Evolutionary conservation across 2,113 vertebrate species (phyloP), one percentile per base, ranked within the genome.

Genomic region (Oostethus manadensis): DNA sequence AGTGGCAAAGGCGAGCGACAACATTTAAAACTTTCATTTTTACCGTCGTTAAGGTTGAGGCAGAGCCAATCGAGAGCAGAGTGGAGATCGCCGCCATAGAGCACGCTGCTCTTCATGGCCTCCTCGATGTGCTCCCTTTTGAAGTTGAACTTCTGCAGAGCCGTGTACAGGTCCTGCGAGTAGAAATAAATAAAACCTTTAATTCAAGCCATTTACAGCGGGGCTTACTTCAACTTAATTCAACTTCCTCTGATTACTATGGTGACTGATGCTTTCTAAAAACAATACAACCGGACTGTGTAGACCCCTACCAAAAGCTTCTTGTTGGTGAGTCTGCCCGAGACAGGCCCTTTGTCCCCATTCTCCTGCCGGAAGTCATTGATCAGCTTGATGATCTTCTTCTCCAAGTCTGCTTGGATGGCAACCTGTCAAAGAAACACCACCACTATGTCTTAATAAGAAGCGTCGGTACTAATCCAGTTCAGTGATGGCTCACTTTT

Each of bases 51-150:
- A 56, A 99, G 94, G 62, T 98, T 99, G 56, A 99, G 90, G 84
- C 96, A 99, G 51, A 99, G 93, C 97, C 97, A 99, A 23, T 99
- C 97, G 45, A 99, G 91, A 2, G 97, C 97, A 59, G 97, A 97
- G 82, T 95, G 94, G 60, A 99, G 93, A 82, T 99, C 97, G 7
- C 97, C 97, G 54, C 97, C 97, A 9, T 93, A 91, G 8, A 97
- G 76, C 53, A 99, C 87, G 1, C 94, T 96, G 68, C 92, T 96
- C 79, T 93, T 97, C 97, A 99, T 99, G 10, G 97, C 94, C 77
- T 98, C 94, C 77, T 99, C 97, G 38, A 99, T 95, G 79, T 99
- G 93, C 16, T 96, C 94, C 11, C 92, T 90, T 74, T 94, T 95
- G 72, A 99, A 99, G 54, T 87, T 89, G 77, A 98, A 94, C 64